Evolutionary conservation across 2,888 invertebrate species (phyloP), one percentile per base, ranked within the genome.

Genomic region (Allacma fusca): DNA sequence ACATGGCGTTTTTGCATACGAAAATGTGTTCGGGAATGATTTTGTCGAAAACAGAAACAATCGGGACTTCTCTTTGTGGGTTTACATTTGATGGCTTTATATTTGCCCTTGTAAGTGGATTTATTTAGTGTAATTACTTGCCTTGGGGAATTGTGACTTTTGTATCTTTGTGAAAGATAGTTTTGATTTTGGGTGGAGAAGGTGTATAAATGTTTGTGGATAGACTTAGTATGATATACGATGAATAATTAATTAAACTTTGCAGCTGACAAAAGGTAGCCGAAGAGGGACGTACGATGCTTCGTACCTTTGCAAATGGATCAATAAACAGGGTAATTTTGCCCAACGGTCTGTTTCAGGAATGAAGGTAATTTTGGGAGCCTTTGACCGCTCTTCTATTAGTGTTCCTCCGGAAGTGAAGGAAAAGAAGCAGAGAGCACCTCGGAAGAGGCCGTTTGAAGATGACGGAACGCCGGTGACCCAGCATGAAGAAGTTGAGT

Each of bases 31-130:
- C 80, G 4, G 76, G 44, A 62, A 76, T 80, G 44, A 57, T 81
- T 50, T 71, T 78, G n/a, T 57, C 74, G 26, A 81, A 79, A 44
- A 70, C 80, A 0, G 76, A 79, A 26, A 71, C 24, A 9, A 81
- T 81, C 64, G 81, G 81, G n/a, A 68, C 44, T 57, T 73, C 73
- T 19, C 68, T 43, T 0, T 79, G 78, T 16, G 78, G 73, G 44
- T 81, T 81, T 57, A 77, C 75, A 24, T 19, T 80, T 24, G 81
- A 80, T 9, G 44, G 21, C 0, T 80, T 81, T 65, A 9, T 81
- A 12, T 19, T 44, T 19, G 67, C 64, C 0, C 50, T 81, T 67
- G 80, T 80, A 76, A 75, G 23, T 68, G n/a, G 26, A 29, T 19
- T 13, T 43, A 43, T 19, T 9, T 43, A 43, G 19, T 64, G 12